Evolutionary conservation across 2,888 invertebrate species (phyloP), one percentile per base, ranked within the genome.

Genomic region (Actias luna): DNA sequence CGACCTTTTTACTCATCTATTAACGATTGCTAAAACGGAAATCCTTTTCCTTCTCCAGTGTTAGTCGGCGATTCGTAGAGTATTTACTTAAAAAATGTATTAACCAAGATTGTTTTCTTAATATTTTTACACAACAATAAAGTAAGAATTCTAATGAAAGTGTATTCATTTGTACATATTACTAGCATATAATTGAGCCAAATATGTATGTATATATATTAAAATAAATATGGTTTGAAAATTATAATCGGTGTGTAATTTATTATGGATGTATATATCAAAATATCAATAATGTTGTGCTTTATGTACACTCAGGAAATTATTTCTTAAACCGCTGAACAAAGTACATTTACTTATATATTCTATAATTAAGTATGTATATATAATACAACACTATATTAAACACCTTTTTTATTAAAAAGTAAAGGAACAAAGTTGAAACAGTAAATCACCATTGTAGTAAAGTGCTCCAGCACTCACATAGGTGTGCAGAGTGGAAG

Each of bases 1-100:
- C 73, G 68, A 65, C 63, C 65, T 69, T 69, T 71, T 76, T 78
- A 74, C 75, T 75, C 72, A 74, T 73, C 63, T 69, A 74, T 71
- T 71, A 72, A 75, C 70, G 35, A 65, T 69, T 70, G 58, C 64
- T 67, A 64, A 69, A 61, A 62, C 55, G 55, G 36, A 14, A 27
- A 61, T 36, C 58, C 36, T 62, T 42, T 29, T 62, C 36, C 36
- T 18, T 22, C 16, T 39, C 35, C 57, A 50, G 3, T 10, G 14
- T 50, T 50, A 50, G 2, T 50, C 18, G 8, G 18, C 18, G 22
- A 25, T 12, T 50, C n/a, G n/a, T n/a, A n/a, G n/a, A n/a, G n/a
- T n/a, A n/a, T n/a, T 0, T 10, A 42, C 18, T 46, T 46, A 18
- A 10, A 18, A 46, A 5, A 8, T 8, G 22, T 10, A 8, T 22